phyloP scores from a whole-genome alignment of 53 echinoderm and acorn worm genomes.

The Holothuria leucospilota region DNA sequence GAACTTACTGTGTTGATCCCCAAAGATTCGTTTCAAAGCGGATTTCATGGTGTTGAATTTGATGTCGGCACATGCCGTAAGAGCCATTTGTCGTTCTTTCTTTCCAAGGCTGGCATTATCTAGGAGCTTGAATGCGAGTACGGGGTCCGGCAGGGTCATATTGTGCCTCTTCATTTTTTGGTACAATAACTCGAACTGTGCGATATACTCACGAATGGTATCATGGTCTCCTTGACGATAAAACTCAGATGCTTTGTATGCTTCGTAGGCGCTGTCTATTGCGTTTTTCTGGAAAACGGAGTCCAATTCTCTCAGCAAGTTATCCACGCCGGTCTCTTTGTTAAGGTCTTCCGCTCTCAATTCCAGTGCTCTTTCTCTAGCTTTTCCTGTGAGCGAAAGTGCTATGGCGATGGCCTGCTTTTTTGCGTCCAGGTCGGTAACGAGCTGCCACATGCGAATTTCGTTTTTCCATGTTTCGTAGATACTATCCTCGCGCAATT shows the following conservation, averaged over 20 bases:
- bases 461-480: conserved; percentile 31
- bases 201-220: conserved; percentile 16
- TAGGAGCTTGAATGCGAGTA: conserved; percentile 36
- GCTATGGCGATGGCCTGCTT: conserved; percentile 18
- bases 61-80: conserved; percentile 44
- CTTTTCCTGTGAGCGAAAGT: not conserved
- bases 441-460: conserved; percentile 8
- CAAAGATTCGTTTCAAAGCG: conserved; percentile 41
- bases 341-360: conserved; percentile 19
- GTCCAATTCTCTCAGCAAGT: conserved; percentile 6
- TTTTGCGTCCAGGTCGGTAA: conserved; percentile 5
- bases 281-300: not conserved
- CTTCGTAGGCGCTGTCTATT: conserved; percentile 34
- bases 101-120: not conserved
- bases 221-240: not conserved
- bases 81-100: conserved; percentile 39
- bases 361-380: not conserved
- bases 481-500: not conserved
- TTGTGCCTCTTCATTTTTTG: conserved; percentile 12
- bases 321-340: not conserved
- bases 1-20: not conserved
- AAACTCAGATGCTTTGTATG: not conserved
- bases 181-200: conserved; percentile 30
- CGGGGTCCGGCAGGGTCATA: conserved; percentile 5
- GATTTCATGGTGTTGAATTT: conserved; percentile 51